phyloP scores from a whole-genome alignment of 2,888 invertebrate genomes.

The Proisotoma minuta region DNA sequence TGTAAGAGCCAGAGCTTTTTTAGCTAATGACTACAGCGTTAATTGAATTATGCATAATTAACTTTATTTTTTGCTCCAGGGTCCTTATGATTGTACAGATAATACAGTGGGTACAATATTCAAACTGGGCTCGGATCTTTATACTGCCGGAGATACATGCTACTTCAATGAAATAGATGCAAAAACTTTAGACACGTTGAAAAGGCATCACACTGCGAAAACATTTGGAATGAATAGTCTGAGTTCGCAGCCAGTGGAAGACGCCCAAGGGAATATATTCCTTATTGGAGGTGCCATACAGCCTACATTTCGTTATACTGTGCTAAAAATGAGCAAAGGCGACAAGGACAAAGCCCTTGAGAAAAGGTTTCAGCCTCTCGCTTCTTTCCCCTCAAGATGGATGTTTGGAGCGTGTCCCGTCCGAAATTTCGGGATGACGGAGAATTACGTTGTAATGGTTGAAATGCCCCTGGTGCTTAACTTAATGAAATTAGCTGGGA shows the following conservation, averaged over 20 bases:
- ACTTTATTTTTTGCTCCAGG: constrained; percentile 28
- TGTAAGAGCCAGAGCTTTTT: constrained; percentile 15
- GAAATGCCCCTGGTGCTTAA: constrained; percentile 55
- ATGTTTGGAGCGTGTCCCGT: constrained; percentile 51
- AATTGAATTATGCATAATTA: background rate
- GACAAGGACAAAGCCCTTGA: constrained; percentile 17
- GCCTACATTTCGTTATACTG: constrained; percentile 31
- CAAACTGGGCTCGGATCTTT: constrained; percentile 52
- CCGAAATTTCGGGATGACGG: constrained; percentile 56
- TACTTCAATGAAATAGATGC: constrained; percentile 52
- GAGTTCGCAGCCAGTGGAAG: constrained; percentile 23
- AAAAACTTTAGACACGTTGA: constrained; percentile 51
- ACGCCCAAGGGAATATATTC: constrained; percentile 29
- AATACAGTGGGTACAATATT: constrained; percentile 53
- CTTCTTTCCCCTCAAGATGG: constrained; percentile 50
- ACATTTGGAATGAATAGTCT: constrained; percentile 29
- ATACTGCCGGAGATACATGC: constrained; percentile 53
- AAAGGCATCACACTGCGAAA: constrained; percentile 34
- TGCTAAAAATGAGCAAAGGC: constrained; percentile 22
- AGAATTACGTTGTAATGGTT: constrained; percentile 55
- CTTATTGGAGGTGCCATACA: constrained; percentile 29
- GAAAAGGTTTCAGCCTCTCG: constrained; percentile 43
- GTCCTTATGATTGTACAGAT: constrained; percentile 51
- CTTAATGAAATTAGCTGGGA: constrained; percentile 51
- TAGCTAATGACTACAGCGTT: background rate